Conservation (phyloP, 2,797 vertebrate species). For the Meriones psammophilus region DNA sequence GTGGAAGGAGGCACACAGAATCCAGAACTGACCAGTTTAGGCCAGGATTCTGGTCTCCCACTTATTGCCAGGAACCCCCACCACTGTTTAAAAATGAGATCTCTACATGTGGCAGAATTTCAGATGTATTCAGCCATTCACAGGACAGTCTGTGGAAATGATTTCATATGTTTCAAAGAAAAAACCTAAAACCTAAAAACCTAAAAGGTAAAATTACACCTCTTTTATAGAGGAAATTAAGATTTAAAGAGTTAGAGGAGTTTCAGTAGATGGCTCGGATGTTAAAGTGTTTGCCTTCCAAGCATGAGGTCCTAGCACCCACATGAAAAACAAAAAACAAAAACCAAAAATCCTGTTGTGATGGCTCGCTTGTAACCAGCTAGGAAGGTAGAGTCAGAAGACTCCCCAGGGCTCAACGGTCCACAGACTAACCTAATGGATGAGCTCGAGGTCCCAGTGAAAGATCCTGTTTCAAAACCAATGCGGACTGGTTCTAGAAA, state of each 20-base stretch:
- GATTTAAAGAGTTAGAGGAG: not conserved
- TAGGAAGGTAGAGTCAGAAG: not conserved
- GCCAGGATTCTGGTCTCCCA: not conserved
- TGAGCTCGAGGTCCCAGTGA: not conserved
- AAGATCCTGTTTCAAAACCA: not conserved
- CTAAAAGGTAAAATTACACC: not conserved
- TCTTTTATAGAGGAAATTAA: not conserved
- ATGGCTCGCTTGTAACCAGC: not conserved
- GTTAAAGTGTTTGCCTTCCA: not conserved
- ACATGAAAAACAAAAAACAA: not conserved
- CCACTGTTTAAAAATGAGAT: not conserved
- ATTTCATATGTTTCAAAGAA: not conserved
- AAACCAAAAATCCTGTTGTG: not conserved
- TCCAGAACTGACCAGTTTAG: not conserved
- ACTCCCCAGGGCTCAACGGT: not conserved
- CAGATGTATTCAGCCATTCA: too few relatives aligned
- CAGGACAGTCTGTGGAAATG: not conserved
- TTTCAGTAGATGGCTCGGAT: not conserved
- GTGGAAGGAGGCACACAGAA: not conserved
- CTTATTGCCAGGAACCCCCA: not conserved
- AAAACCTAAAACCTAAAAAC: not conserved
- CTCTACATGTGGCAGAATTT: not conserved
- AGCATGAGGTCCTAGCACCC: not conserved
- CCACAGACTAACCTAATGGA: not conserved
- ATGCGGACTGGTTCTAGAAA: not conserved